A percentile compares a stretch with the other conserved stretches of the same genome.
These are phyloP conservation scores for Eutolmus rufibarbis DNA, from an alignment of 2,888 invertebrate species.

Conservation along the genomic window DNA sequence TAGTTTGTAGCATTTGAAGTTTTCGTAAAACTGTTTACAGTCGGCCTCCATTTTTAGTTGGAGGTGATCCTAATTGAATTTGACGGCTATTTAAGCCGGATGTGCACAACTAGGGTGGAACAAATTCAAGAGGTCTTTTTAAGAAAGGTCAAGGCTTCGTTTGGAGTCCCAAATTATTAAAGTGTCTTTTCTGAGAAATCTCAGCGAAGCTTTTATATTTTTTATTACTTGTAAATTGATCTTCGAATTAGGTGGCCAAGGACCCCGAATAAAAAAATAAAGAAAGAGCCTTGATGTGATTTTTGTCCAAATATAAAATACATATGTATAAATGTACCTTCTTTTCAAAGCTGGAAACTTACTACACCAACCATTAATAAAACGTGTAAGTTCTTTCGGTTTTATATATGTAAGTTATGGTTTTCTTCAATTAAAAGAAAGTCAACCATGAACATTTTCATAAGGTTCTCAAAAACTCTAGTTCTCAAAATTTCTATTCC, in stretches of 20 bases:
- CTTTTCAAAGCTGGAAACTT: too few relatives aligned
- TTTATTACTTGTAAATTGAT: background rate
- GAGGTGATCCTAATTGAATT: background rate
- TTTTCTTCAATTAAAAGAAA: too few relatives aligned
- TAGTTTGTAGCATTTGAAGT: slow-evolving; percentile 3
- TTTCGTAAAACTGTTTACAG: slow-evolving; percentile 15
- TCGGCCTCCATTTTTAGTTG: slow-evolving; percentile 4
- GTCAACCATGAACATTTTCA: too few relatives aligned
- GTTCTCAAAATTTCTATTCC: too few relatives aligned
- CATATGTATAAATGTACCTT: too few relatives aligned
- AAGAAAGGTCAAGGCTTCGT: background rate
- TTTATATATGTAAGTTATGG: too few relatives aligned
- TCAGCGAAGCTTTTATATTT: background rate
- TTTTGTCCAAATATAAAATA: too few relatives aligned
- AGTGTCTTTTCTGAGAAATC: background rate
- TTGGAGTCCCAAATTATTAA: background rate
- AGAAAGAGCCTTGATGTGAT: too few relatives aligned
- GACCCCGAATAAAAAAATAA: too few relatives aligned
- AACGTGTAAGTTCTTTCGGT: too few relatives aligned
- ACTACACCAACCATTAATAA: too few relatives aligned
- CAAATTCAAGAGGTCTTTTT: background rate
- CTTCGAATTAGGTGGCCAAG: background rate
- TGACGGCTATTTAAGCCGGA: slow-evolving; percentile 6
- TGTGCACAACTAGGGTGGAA: slow-evolving; percentile 10
- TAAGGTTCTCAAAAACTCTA: too few relatives aligned